Conservation (phyloP, 2,888 invertebrate species). For the Conchocele bisecta region DNA sequence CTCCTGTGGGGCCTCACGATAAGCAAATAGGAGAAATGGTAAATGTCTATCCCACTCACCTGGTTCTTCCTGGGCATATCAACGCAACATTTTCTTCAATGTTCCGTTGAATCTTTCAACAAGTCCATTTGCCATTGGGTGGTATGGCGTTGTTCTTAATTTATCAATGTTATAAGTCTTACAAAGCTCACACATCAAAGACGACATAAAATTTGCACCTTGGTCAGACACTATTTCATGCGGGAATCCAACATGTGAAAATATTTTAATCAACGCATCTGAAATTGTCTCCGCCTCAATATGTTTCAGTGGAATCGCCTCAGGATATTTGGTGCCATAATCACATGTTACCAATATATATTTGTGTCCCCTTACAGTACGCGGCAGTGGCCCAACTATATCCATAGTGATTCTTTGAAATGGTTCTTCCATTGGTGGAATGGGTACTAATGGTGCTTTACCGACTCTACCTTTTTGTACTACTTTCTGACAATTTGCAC, state of each 20-base stretch:
- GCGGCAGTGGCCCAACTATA: background rate
- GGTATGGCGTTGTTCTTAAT: background rate
- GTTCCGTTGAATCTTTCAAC: slow-evolving; percentile 1
- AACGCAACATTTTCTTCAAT: background rate
- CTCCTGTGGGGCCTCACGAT: slow-evolving; percentile 32
- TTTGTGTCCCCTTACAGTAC: background rate
- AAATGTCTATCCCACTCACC: background rate
- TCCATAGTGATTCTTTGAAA: background rate
- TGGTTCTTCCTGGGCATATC: background rate
- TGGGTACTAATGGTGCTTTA: background rate
- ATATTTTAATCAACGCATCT: background rate
- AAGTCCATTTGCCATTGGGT: background rate
- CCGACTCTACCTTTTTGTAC: background rate
- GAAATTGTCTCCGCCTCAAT: background rate
- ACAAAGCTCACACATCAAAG: slow-evolving; percentile 1
- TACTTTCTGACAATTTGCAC: background rate
- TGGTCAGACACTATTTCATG: background rate
- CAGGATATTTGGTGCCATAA: background rate
- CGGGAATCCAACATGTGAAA: background rate
- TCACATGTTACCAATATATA: background rate
- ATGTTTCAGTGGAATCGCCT: background rate
- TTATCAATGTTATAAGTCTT: background rate
- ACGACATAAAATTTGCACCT: background rate
- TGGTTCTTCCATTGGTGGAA: background rate
- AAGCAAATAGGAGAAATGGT: slow-evolving; percentile 2